Base-by-base conservation (phyloP, 2,113 vertebrate genomes). In the Benitochromis conjunctus region DNA sequence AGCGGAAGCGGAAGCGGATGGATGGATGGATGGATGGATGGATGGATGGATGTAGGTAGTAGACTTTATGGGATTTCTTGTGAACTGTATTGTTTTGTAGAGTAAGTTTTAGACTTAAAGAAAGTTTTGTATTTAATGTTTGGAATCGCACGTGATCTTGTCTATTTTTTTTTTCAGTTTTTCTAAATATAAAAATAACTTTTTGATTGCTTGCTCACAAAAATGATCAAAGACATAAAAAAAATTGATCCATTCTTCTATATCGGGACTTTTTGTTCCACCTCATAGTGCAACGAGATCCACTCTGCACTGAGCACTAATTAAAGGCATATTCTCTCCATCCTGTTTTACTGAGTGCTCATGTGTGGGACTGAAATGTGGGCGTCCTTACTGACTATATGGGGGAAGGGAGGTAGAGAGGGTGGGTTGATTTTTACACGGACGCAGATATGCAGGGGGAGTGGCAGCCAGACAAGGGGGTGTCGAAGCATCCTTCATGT, bases 391-490 rank as follows among this genome's bases (percentile, higher is more conserved):
- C 80, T 18, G 79, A 81, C 38, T 46, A 46, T 11, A 24, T 66
- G 92, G 89, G 92, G 91, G 88, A 90, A 77, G 88, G 86, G 57
- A 74, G 53, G 29, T 71, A 12, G 43, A 77, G 31, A 56, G 82
- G 85, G 80, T 88, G 78, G 84, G 82, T 83, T 90, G 92, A 96
- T 96, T 97, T 97, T 96, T 97, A 96, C 95, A 96, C 93, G 96
- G 97, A 96, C 96, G 96, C 96, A 96, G 93, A 96, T 95, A 94
- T 96, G 92, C 88, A 94, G 94, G 51, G 96, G 96, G 94, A 88
- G 84, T 94, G 95, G 96, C 95, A 86, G 95, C 95, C 2, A 77
- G 89, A 88, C 83, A 88, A 87, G 87, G 79, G 86, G 93, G 88
- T 58, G 87, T 89, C 88, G 87, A 91, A 91, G 91, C 90, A 85